phyloP scores from a whole-genome alignment of 2,888 invertebrate species.

The Thumatha senex region DNA sequence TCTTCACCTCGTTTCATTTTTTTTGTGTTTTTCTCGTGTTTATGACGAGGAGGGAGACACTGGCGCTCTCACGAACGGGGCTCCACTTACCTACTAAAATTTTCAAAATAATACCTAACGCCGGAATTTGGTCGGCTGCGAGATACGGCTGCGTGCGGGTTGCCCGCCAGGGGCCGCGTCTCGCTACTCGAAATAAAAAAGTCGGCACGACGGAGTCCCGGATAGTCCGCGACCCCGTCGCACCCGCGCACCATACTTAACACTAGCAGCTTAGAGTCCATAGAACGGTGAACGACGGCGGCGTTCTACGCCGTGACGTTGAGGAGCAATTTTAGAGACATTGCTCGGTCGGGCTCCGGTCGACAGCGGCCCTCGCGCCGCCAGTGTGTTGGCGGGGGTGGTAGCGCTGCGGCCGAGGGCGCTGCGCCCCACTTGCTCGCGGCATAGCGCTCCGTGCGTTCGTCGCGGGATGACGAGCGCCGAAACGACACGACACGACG shows the following conservation, averaged over 20 bases:
- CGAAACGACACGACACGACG: conserved; percentile 53
- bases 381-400: conserved; percentile 93
- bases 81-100: conserved; percentile 79
- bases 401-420: conserved; percentile 90
- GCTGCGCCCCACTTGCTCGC: conserved; percentile 93
- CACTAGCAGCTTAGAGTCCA: conserved; percentile 65
- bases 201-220: conserved; percentile 70
- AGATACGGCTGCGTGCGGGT: conserved; percentile 65
- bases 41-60: conserved; percentile 45
- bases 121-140: conserved; percentile 74
- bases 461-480: conserved; percentile 38
- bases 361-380: conserved; percentile 77
- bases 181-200: conserved; percentile 74
- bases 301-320: conserved; percentile 79
- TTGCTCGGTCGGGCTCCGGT: conserved; percentile 80
- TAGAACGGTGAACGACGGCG: conserved; percentile 34
- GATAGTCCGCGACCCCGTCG: conserved; percentile 41
- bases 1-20: conserved; percentile 50
- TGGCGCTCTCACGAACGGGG: conserved; percentile 43
- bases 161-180: conserved; percentile 12
- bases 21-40: conserved; percentile 73
- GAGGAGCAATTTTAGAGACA: conserved; percentile 85
- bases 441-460: conserved; percentile 80
- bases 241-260: conserved; percentile 61
- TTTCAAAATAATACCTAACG: conserved; percentile 83